These are phyloP conservation scores for Watsonalla binaria DNA, from an alignment of 2,888 invertebrate species.

Conservation along the genomic window DNA sequence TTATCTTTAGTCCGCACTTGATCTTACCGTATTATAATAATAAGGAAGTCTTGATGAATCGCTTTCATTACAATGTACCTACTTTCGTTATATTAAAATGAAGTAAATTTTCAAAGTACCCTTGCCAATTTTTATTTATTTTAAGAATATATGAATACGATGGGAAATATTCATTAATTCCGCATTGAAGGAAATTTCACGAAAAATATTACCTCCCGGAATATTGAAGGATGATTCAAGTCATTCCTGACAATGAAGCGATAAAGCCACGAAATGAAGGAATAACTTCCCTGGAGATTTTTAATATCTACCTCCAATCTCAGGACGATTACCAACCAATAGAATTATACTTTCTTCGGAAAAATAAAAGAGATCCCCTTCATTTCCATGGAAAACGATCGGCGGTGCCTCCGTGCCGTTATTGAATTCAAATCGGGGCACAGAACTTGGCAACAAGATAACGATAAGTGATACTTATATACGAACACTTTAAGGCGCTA, in stretches of 20 bases:
- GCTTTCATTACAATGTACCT: too few relatives aligned
- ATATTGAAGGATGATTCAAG: background rate
- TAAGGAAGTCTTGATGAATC: too few relatives aligned
- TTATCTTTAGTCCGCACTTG: too few relatives aligned
- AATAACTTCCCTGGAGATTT: conserved; percentile 32
- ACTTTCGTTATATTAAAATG: too few relatives aligned
- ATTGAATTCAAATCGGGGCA: conserved; percentile 65
- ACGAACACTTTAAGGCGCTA: conserved; percentile 19
- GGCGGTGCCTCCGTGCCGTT: conserved; percentile 45
- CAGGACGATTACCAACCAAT: conserved; percentile 41
- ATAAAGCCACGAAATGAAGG: conserved; percentile 15
- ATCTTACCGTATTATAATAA: too few relatives aligned
- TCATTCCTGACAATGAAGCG: conserved; percentile 5
- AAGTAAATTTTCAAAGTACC: too few relatives aligned
- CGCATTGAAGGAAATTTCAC: background rate
- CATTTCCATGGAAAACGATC: conserved; percentile 64
- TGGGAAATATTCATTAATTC: background rate
- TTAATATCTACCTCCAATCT: conserved; percentile 47
- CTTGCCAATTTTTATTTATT: too few relatives aligned
- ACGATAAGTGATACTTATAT: conserved; percentile 7
- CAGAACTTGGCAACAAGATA: conserved; percentile 34
- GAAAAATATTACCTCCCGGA: background rate
- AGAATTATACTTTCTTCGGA: conserved; percentile 46
- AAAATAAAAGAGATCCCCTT: conserved; percentile 46
- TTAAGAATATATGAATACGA: too few relatives aligned